Conservation (phyloP, 2,888 invertebrate species). For the Spisula solida region DNA sequence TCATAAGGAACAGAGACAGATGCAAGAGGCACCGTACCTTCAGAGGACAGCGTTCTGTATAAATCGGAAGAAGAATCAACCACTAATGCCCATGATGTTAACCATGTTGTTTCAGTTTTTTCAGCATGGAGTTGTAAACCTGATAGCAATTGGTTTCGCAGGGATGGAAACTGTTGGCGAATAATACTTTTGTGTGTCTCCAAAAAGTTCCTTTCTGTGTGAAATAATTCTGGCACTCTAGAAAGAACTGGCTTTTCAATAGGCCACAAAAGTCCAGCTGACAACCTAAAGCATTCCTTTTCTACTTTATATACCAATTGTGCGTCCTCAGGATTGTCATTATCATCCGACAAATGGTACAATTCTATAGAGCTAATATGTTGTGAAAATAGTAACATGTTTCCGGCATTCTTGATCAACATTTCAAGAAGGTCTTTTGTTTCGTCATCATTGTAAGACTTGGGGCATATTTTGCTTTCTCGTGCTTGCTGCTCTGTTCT, state of each 20-base stretch:
- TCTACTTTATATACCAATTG: slow-evolving; percentile 26
- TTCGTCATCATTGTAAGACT: slow-evolving; percentile 77
- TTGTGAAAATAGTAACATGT: slow-evolving; percentile 85
- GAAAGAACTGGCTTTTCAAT: slow-evolving; percentile 17
- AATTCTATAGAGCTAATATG: slow-evolving; percentile 80
- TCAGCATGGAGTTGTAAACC: neutral
- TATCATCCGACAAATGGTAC: slow-evolving; percentile 74
- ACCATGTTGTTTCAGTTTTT: slow-evolving; percentile 31
- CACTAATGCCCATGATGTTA: slow-evolving; percentile 61
- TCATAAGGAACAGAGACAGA: slow-evolving; percentile 78
- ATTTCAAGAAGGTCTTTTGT: slow-evolving; percentile 78
- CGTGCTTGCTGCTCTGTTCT: slow-evolving; percentile 80
- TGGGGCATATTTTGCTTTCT: slow-evolving; percentile 79
- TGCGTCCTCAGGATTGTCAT: neutral
- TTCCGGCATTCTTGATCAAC: slow-evolving; percentile 79
- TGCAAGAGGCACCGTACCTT: slow-evolving; percentile 74
- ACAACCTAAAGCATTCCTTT: slow-evolving; percentile 16
- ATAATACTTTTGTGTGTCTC: slow-evolving; percentile 31
- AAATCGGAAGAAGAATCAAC: slow-evolving; percentile 20
- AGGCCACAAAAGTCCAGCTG: neutral
- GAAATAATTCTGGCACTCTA: neutral
- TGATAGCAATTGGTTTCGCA: neutral
- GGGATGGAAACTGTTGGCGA: neutral
- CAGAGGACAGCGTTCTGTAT: neutral
- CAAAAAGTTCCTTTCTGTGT: neutral